Base-by-base conservation (phyloP, 2,888 invertebrate genomes). In the Frankliniella fusca region DNA sequence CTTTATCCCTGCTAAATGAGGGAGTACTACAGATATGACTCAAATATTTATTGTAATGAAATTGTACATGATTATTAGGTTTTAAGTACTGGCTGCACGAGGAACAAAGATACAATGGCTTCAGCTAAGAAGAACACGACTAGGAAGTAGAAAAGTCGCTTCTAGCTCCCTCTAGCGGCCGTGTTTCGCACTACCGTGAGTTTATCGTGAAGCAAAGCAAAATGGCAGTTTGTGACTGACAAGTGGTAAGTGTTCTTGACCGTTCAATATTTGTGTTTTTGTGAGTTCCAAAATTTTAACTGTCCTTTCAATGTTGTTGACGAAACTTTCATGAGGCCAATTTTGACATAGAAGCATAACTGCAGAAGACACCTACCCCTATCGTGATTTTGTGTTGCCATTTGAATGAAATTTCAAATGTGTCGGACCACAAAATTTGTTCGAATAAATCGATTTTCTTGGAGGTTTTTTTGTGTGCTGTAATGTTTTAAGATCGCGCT, bases 171-270 rank as follows among this genome's bases (percentile, higher is more conserved):
- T 27, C 70, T 11, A 8, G 70, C 27, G 70, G 70, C 27, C 70
- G 27, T n/a, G 11, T 23, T 10, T 10, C 23, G 12, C 8, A 76
- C 12, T 12, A 76, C 23, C 23, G 23, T 23, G 27, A 76, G 70
- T 76, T 76, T 76, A 76, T 76, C 70, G 70, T 23, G 70, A 76
- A 27, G 27, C 70, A 76, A 76, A 76, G 27, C 70, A 76, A 76
- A 76, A 76, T 76, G 70, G 70, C 27, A 76, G 70, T 76, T 76
- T 76, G 70, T 76, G 70, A 76, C 70, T 27, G 70, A 76, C 70
- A 76, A 27, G 61, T 61, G 61, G n/a, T n/a, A n/a, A n/a, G n/a
- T n/a, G n/a, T n/a, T 61, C n/a, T 61, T n/a, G 27, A 76, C 12
- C 23, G 27, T 27, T 27, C 7, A 76, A 27, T 76, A 27, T 76